Evolutionary conservation across 2,888 invertebrate genomes (phyloP).

Genomic region (Anthrax anthrax): DNA sequence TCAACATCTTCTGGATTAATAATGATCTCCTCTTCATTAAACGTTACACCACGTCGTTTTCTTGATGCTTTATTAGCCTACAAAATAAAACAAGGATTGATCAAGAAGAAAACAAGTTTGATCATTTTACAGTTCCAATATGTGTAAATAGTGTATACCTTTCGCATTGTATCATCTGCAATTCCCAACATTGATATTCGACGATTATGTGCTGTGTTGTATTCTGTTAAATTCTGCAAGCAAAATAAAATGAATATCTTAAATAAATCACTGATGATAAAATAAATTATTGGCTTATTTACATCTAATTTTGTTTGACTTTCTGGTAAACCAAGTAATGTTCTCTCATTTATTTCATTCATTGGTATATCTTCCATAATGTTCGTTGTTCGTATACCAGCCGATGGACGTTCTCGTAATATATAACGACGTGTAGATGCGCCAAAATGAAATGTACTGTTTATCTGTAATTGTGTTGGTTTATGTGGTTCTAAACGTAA

Average conservation of each 20-base stretch:
- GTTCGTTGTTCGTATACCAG: conserved; percentile 48
- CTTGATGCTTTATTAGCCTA: conserved; percentile 33
- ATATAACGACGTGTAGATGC: conserved; percentile 64
- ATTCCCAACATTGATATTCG: conserved; percentile 93
- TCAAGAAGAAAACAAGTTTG: not conserved
- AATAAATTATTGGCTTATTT: conserved; percentile 28
- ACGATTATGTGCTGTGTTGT: conserved; percentile 97
- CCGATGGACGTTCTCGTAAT: conserved; percentile 69
- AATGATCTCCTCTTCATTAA: conserved; percentile 95
- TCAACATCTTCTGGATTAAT: conserved; percentile 99
- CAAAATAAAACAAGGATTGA: too few species aligned
- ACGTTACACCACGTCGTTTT: conserved; percentile 69
- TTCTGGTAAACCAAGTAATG: conserved; percentile 82
- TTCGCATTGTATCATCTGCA: conserved; percentile 51
- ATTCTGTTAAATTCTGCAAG: conserved; percentile 99
- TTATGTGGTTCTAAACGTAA: conserved; percentile 80
- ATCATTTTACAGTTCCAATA: too few species aligned
- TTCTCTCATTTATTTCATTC: conserved; percentile 62
- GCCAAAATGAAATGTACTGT: conserved; percentile 93
- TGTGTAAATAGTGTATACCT: conserved; percentile 18
- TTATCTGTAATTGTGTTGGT: conserved; percentile 88
- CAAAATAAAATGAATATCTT: conserved; percentile 18
- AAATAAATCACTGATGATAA: too few species aligned
- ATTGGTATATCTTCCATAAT: conserved; percentile 66
- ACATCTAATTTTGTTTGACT: conserved; percentile 95